Percentiles rank a stretch among this genome's conserved stretches.
Conservation (phyloP, 2,888 invertebrate genomes). For the Agrotis ipsilon region DNA sequence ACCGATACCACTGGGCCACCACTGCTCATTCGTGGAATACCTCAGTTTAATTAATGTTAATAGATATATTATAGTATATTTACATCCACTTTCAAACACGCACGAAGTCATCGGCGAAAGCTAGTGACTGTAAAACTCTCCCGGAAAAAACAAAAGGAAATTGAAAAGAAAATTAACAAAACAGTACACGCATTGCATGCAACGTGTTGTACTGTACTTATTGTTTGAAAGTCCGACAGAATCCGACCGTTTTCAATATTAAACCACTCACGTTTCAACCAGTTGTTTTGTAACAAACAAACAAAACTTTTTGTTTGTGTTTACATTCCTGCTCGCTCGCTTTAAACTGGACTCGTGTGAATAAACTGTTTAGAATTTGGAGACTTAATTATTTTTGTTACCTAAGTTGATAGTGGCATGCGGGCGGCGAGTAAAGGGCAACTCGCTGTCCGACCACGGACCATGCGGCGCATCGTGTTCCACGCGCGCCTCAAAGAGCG, state of each 20-base stretch:
- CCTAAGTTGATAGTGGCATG: background rate
- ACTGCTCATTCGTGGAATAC: no score
- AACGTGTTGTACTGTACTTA: background rate
- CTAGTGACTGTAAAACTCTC: background rate
- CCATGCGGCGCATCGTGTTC: no score
- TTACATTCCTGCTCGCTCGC: background rate
- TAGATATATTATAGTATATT: no score
- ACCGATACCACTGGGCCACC: no score
- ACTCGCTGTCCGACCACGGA: no score
- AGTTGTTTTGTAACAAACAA: background rate
- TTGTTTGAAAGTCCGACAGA: slow-evolving; percentile 2
- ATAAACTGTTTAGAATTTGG: background rate
- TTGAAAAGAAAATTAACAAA: background rate
- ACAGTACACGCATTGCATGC: background rate
- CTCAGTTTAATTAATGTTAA: no score
- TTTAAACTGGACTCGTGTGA: slow-evolving; percentile 1
- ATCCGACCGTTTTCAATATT: background rate
- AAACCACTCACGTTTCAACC: background rate
- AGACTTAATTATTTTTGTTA: background rate
- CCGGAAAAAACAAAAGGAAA: background rate
- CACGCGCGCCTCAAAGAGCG: no score
- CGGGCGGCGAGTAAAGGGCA: no score
- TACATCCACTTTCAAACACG: no score
- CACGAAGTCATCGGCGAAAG: no score
- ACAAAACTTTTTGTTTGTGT: slow-evolving; percentile 10